phyloP scores from a whole-genome alignment of 1,140 invertebrate species.

The Drosophila subpulchrella region DNA sequence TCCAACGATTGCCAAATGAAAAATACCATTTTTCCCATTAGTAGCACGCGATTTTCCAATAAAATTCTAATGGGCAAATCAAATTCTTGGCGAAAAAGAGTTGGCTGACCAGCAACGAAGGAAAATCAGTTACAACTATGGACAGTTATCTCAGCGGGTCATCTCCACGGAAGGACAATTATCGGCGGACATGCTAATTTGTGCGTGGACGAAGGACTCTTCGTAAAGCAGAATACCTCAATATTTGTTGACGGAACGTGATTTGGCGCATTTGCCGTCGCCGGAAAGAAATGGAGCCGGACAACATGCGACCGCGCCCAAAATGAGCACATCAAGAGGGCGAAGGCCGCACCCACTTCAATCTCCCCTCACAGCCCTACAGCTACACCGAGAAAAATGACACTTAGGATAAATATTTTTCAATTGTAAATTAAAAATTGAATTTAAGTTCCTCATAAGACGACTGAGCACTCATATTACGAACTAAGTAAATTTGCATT shows the following conservation, averaged over 20 bases:
- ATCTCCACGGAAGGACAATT: slow-evolving; percentile 83
- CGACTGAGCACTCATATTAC: too few species aligned
- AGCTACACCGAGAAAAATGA: slow-evolving; percentile 15
- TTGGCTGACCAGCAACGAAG: slow-evolving; percentile 10
- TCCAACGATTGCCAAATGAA: background rate
- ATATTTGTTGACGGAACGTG: slow-evolving; percentile 83
- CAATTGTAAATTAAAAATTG: too few species aligned
- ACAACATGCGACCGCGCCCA: slow-evolving; percentile 57
- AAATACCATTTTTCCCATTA: slow-evolving; percentile 57
- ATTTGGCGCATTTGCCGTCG: slow-evolving; percentile 75
- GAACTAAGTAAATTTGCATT: too few species aligned
- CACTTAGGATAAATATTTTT: background rate
- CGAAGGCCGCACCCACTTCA: slow-evolving; percentile 19
- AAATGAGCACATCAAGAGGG: slow-evolving; percentile 14
- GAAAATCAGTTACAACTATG: slow-evolving; percentile 83
- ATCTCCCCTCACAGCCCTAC: slow-evolving; percentile 5
- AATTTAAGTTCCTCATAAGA: too few species aligned
- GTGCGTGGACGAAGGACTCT: slow-evolving; percentile 52
- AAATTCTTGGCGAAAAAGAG: slow-evolving; percentile 44
- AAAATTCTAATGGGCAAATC: slow-evolving; percentile 71
- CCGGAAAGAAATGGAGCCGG: slow-evolving; percentile 4
- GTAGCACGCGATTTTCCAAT: slow-evolving; percentile 69
- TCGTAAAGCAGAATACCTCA: slow-evolving; percentile 83
- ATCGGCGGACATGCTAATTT: slow-evolving; percentile 83
- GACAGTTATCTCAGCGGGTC: slow-evolving; percentile 81